These are phyloP conservation scores for Gastrophysa polygoni DNA, from an alignment of 2,888 invertebrate species.

Conservation along the genomic window DNA sequence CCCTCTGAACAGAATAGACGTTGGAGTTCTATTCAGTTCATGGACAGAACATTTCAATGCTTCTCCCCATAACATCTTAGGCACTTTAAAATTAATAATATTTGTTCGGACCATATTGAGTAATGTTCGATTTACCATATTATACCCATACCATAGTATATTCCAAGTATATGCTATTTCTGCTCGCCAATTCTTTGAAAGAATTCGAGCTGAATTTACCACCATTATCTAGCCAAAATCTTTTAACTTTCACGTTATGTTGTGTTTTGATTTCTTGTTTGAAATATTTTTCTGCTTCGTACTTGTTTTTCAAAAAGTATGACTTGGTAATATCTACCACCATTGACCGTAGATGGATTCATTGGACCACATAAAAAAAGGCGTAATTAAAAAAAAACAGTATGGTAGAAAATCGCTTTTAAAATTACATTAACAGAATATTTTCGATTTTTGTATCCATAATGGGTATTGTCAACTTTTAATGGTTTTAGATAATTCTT, in stretches of 20 bases:
- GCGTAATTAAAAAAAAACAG: too few species aligned
- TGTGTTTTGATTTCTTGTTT: constrained; percentile 7
- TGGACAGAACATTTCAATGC: too few species aligned
- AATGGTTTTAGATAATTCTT: too few species aligned
- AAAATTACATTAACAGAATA: too few species aligned
- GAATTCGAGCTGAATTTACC: constrained; percentile 9
- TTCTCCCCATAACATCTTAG: too few species aligned
- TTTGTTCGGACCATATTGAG: constrained; percentile 4
- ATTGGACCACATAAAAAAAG: constrained; percentile 10
- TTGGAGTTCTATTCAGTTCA: not conserved
- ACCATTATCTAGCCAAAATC: constrained; percentile 9
- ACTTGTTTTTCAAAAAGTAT: not conserved
- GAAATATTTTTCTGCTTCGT: not conserved
- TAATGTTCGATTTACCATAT: constrained; percentile 12
- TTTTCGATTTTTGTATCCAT: too few species aligned
- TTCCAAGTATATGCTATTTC: not conserved
- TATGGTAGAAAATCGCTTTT: too few species aligned
- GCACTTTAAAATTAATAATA: not conserved
- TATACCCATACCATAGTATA: not conserved
- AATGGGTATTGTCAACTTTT: too few species aligned
- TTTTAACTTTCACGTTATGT: constrained; percentile 13
- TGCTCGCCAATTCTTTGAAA: not conserved
- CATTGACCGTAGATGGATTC: constrained; percentile 11
- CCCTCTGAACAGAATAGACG: not conserved
- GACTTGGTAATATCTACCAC: constrained; percentile 17